Conservation (phyloP, 2,113 vertebrate genomes). For the Rhineura floridana region DNA sequence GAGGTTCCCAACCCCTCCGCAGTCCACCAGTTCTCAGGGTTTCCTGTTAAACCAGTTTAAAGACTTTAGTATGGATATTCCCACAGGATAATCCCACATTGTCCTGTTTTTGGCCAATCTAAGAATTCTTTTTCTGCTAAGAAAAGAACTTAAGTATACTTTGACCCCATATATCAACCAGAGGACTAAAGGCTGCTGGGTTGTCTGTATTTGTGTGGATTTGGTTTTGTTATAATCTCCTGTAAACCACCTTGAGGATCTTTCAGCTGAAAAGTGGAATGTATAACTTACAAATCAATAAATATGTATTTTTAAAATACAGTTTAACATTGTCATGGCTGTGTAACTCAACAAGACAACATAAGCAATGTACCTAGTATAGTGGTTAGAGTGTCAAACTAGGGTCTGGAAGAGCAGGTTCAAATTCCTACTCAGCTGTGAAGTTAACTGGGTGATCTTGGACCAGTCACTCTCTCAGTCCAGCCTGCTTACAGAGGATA, state of each 20-base stretch:
- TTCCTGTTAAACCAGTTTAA: neutral
- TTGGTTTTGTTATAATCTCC: neutral
- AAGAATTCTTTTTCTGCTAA: neutral
- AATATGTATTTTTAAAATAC: neutral
- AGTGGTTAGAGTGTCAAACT: no score
- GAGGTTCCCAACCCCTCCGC: neutral
- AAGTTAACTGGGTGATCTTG: no score
- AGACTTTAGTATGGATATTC: neutral
- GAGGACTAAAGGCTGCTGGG: neutral
- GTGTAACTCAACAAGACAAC: no score
- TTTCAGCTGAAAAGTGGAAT: neutral
- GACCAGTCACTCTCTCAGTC: no score
- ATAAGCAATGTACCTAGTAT: no score
- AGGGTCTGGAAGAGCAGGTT: neutral
- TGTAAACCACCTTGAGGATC: neutral
- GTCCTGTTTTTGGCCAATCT: neutral
- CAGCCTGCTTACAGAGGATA: no score
- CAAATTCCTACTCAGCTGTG: no score
- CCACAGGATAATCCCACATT: no score
- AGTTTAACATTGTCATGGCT: neutral
- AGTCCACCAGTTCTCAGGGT: neutral
- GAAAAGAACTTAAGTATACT: neutral
- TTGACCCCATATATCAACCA: neutral
- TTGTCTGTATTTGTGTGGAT: neutral
- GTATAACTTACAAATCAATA: neutral